Evolutionary conservation across 2,113 vertebrate species (phyloP), one percentile per base, ranked within the genome.

Genomic region (Gymnocephalus cernua): DNA sequence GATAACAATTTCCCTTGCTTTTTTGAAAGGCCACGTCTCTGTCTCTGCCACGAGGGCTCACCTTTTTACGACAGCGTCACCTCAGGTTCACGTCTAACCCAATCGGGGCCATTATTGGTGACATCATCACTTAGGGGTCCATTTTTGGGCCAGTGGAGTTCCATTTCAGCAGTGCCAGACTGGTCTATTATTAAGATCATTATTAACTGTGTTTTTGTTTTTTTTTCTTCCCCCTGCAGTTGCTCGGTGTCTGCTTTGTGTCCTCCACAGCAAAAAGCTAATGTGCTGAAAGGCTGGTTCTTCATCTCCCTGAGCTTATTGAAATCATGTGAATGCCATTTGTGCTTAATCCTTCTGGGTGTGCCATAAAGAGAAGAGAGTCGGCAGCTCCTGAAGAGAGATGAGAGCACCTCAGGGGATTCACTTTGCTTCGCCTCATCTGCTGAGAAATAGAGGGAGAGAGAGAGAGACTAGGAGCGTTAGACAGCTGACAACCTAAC

Each of bases 251-350:
- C 92, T 94, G 93, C 93, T 94, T 93, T 95, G 92, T 93, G 92
- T 93, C 94, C 89, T 92, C 86, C 44, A 76, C 89, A 91, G 93
- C 83, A 70, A 89, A 92, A 95, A 93, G 88, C 89, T 93, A 95
- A 95, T 92, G 88, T 89, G 92, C 92, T 92, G 92, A 95, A 95
- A 95, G 90, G 86, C 91, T 88, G 92, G 89, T 93, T 92, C 92
- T 93, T 83, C 38, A 89, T 95, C 91, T 94, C 82, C 82, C 80
- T 21, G 85, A 85, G 88, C 90, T 91, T 91, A 93, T 95, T 94
- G 94, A 94, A 94, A 94, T 94, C 89, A 93, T 92, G 93, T 92
- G 92, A 93, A 91, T 91, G 93, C 92, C 94, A 94, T 95, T 95
- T 94, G 93, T 82, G 90, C 93, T 94, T 93, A 94, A 94, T 92